Conservation (phyloP, 2,797 vertebrate genomes). For the Heliangelus exortis region DNA sequence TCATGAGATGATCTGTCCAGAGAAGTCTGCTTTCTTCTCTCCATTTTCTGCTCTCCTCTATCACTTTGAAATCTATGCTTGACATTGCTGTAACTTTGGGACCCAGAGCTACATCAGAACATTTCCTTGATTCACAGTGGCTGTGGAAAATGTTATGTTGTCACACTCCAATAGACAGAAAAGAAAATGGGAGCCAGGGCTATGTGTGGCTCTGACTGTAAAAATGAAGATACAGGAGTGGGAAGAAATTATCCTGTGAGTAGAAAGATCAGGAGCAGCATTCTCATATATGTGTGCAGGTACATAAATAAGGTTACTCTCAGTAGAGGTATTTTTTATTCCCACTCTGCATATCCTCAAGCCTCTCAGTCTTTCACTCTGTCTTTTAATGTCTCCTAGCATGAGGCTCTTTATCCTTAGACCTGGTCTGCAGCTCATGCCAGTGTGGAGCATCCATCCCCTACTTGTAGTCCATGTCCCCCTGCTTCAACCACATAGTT, state of each 20-base stretch:
- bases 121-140: neutral
- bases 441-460: neutral
- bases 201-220: neutral
- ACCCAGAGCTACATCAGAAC: neutral
- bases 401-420: neutral
- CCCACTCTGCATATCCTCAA: neutral
- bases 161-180: neutral
- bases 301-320: neutral
- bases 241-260: neutral
- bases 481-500: neutral
- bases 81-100: neutral
- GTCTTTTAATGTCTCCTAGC: neutral
- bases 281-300: neutral
- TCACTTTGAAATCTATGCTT: neutral
- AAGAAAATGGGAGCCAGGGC: neutral
- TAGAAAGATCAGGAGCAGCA: neutral
- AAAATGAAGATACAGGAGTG: neutral
- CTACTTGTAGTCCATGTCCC: rapidly evolving
- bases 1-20: neutral
- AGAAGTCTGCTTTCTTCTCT: neutral
- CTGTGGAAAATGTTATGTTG: neutral
- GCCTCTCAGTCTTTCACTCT: neutral
- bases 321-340: neutral
- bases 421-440: neutral
- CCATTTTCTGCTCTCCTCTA: neutral